A percentile compares a stretch with the other conserved stretches of the same genome.
Conservation (phyloP, 2,113 vertebrate species). For the Datnioides undecimradiatus region DNA sequence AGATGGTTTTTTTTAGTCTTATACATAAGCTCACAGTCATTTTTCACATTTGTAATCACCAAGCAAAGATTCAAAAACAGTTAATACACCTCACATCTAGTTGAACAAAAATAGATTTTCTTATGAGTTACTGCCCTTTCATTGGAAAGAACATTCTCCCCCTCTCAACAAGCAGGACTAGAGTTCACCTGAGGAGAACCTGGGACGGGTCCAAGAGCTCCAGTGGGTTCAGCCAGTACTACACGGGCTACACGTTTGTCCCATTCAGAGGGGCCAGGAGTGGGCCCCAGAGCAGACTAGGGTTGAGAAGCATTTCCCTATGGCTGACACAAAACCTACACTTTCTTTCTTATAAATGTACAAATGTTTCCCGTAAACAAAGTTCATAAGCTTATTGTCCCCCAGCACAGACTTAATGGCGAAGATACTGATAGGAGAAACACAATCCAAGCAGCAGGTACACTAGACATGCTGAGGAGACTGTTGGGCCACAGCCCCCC, state of each 20-base stretch:
- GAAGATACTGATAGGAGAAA: constrained; percentile 51
- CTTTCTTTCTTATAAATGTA: constrained; percentile 24
- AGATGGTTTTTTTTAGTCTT: neutral
- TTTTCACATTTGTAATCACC: constrained; percentile 1
- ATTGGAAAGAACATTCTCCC: constrained; percentile 16
- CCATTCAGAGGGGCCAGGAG: constrained; percentile 47
- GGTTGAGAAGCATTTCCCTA: constrained; percentile 18
- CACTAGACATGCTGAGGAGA: constrained; percentile 43
- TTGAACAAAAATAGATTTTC: constrained; percentile 15
- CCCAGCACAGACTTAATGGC: neutral
- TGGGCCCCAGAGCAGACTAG: constrained; percentile 22
- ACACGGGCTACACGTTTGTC: constrained; percentile 43
- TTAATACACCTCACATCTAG: neutral
- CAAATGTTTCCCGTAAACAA: constrained; percentile 4
- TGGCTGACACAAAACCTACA: constrained; percentile 8
- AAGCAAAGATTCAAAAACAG: neutral
- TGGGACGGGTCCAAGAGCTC: constrained; percentile 58
- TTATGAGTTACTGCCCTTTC: constrained; percentile 3
- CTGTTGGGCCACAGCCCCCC: constrained; percentile 14
- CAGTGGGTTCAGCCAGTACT: constrained; percentile 46
- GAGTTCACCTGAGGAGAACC: constrained; percentile 73
- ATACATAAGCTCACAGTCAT: neutral
- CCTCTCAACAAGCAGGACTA: constrained; percentile 38
- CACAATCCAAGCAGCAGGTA: constrained; percentile 60
- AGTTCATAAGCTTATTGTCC: constrained; percentile 12